Conservation (phyloP, 2,113 vertebrate species). For the Taxidea taxus region DNA sequence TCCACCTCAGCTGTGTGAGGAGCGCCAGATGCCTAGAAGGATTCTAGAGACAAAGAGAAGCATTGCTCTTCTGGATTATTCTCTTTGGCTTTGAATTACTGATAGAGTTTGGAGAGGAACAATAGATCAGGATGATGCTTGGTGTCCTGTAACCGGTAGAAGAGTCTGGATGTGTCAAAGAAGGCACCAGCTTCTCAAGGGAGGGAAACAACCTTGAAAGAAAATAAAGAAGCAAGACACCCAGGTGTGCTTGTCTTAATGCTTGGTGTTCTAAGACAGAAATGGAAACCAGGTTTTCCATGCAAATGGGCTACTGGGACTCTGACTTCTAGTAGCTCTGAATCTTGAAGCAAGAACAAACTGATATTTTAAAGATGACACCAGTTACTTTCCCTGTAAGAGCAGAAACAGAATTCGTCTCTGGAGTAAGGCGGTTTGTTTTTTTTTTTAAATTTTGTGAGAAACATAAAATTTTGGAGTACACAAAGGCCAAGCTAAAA, state of each 20-base stretch:
- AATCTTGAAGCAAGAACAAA: background rate
- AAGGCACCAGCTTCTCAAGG: background rate
- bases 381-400: background rate
- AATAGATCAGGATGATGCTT: background rate
- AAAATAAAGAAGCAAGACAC: background rate
- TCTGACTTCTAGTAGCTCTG: background rate
- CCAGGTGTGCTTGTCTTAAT: background rate
- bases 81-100: background rate
- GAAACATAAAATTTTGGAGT: background rate
- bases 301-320: background rate
- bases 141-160: background rate
- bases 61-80: background rate
- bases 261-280: background rate
- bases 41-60: background rate
- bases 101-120: background rate
- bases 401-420: background rate
- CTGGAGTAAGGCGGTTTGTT: background rate
- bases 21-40: constrained; percentile 43
- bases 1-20: constrained; percentile 9
- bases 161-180: background rate
- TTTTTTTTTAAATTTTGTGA: background rate
- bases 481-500: background rate
- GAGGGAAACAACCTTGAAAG: background rate
- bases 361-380: background rate
- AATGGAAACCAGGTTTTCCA: background rate